Base-by-base conservation (phyloP, 2,888 invertebrate species). In the Cepaea hortensis region DNA sequence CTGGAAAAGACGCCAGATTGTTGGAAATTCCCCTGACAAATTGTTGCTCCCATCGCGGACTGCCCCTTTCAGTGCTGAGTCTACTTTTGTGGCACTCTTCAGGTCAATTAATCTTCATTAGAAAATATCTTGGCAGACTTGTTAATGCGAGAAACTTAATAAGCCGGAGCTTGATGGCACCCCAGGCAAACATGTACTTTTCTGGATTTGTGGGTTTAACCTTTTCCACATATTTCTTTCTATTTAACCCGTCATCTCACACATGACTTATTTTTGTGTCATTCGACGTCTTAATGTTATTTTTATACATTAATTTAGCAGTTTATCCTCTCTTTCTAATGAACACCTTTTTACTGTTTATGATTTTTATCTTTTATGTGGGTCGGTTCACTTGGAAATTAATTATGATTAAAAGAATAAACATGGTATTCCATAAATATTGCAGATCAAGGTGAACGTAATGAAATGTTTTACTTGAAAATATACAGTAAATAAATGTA, bases 91-190 rank as follows among this genome's bases (percentile, higher is more conserved):
- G 23, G 15, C 23, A 62, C 62, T 61, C 62, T 55, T 79, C 13
- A 23, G 35, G 79, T 79, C 79, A 62, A 79, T 79, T 79, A 79
- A 79, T 79, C 79, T 79, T 79, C 79, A 62, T 79, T 79, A 79
- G 62, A 35, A 55, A n/a, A 61, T 50, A 55, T 77, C 50, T 55
- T 18, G 7, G 55, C 61, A 35, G 79, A 35, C 79, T 79, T 79
- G 62, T 79, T 79, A 79, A 18, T 4, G 62, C 18, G 62, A 35
- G 55, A 79, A 62, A 62, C 23, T 79, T 79, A 62, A 35, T 62
- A 61, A 62, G 18, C 13, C 35, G 11, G 62, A 18, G 23, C 35
- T 62, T 23, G 35, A 46, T 62, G 62, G 15, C 3, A 62, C 15
- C 79, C 62, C 4, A 1, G 62, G 79, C 79, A 4, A 62, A 18